Conservation (phyloP, 2,888 invertebrate genomes). For the Trachelus troglodyta region DNA sequence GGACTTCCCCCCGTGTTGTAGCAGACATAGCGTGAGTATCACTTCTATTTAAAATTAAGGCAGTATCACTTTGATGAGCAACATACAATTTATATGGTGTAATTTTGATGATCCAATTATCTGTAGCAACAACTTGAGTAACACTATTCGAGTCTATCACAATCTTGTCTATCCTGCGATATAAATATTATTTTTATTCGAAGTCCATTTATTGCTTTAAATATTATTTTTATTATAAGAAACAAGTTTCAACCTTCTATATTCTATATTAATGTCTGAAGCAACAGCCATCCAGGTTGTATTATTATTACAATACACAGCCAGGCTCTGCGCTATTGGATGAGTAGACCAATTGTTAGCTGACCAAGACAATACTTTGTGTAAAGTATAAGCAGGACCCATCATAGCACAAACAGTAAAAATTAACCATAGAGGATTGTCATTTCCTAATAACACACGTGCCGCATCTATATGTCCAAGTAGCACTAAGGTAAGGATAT, state of each 20-base stretch:
- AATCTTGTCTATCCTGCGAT: slow-evolving; percentile 79
- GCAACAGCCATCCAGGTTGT: slow-evolving; percentile 78
- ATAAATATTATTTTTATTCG: slow-evolving; percentile 26
- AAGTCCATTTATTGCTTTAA: slow-evolving; percentile 17
- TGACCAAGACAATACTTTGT: slow-evolving; percentile 76
- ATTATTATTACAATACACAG: slow-evolving; percentile 74
- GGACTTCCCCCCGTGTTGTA: slow-evolving; percentile 77
- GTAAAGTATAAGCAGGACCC: slow-evolving; percentile 69
- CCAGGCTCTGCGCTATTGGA: slow-evolving; percentile 78
- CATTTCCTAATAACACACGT: slow-evolving; percentile 54
- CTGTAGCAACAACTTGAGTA: slow-evolving; percentile 80
- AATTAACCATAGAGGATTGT: slow-evolving; percentile 61
- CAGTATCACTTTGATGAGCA: slow-evolving; percentile 83
- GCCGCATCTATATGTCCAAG: slow-evolving; percentile 56
- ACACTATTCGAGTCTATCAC: slow-evolving; percentile 76
- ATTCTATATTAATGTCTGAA: slow-evolving; percentile 79
- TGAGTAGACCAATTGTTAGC: slow-evolving; percentile 77
- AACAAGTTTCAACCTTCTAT: slow-evolving; percentile 70
- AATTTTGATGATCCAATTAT: slow-evolving; percentile 89
- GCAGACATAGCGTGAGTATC: slow-evolving; percentile 79
- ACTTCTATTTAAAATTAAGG: slow-evolving; percentile 79
- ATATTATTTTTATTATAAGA: slow-evolving; percentile 10
- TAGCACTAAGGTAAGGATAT: slow-evolving; percentile 70
- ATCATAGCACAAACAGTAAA: slow-evolving; percentile 65
- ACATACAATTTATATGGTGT: slow-evolving; percentile 79